Evolutionary conservation across 1,140 invertebrate species (phyloP).

Genomic region (Matsumurasca onukii): DNA sequence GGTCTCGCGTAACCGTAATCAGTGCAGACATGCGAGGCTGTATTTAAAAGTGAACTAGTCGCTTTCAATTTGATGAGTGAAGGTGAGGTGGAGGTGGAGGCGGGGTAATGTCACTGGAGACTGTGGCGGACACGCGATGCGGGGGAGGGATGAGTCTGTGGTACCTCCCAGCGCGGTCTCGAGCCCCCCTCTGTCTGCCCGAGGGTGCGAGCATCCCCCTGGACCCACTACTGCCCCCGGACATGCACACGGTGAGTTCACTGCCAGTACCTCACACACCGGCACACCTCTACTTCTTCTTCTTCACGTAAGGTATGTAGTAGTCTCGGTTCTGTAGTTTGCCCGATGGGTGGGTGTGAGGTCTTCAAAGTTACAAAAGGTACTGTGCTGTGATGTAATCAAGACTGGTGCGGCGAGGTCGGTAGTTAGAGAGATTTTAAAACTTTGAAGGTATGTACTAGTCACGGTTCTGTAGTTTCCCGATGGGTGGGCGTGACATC

Average conservation of each 20-base stretch:
- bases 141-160: constrained; percentile 36
- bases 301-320: no score
- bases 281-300: not conserved
- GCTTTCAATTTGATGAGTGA: constrained; percentile 32
- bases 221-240: not conserved
- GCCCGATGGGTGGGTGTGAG: no score
- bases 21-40: constrained; percentile 7
- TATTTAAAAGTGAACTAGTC: constrained; percentile 22
- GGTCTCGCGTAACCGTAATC: not conserved
- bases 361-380: no score
- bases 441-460: no score
- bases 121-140: constrained; percentile 10
- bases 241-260: constrained; percentile 24
- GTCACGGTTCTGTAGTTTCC: no score
- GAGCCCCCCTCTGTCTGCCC: constrained; percentile 43
- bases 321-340: no score
- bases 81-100: constrained; percentile 31
- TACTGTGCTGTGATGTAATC: not conserved
- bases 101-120: constrained; percentile 27
- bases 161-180: constrained; percentile 44
- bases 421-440: no score
- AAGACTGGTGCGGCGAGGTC: not conserved
- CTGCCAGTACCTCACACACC: not conserved
- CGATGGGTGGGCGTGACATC: no score
- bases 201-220: constrained; percentile 32